Evolutionary conservation across 1,140 invertebrate species (phyloP), one percentile per base, ranked within the genome.

Genomic region (Zaprionus inermis): DNA sequence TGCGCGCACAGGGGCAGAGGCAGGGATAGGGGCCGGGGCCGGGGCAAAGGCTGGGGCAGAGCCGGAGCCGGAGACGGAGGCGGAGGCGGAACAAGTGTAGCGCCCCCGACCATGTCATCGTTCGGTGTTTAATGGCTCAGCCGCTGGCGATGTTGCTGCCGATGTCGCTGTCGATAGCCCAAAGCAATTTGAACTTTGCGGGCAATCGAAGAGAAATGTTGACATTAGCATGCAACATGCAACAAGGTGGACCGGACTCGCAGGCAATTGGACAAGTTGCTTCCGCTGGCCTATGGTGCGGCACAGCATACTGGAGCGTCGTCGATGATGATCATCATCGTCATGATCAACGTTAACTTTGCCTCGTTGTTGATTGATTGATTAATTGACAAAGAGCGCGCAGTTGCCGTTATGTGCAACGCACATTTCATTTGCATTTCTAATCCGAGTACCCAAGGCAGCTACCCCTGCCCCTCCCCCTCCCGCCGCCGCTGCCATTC

Each of bases 321-420:
- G 7, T 12, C 30, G 36, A 38, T 2, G 36, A 14, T 38, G 12
- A 41, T 59, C n/a, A 61, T 64, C 44, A 76, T 63, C n/a, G 57
- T 64, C 32, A 67, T 44, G 49, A 68, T 41, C 64, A 59, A 72
- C 38, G 59, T 65, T 63, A 60, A 49, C 67, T 72, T 70, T 54
- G 58, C 20, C 6, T n/a, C 22, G 59, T 69, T 56, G 76, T 80
- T 85, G 86, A 90, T 90, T 90, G 85, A 90, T 90, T 90, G 85
- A 90, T 90, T 90, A 90, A 90, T 90, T 89, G 81, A 90, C 85
- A 89, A 90, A 85, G 70, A 78, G 71, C 81, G 68, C 72, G 71
- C 79, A 56, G 44, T 77, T 77, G 85, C 85, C 85, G 85, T 90
- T 90, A 90, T 72, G 38, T 44, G 11, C 30, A 24, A 24, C n/a